Base-by-base conservation (phyloP, 2,113 vertebrate species). In the Mohoua ochrocephala region DNA sequence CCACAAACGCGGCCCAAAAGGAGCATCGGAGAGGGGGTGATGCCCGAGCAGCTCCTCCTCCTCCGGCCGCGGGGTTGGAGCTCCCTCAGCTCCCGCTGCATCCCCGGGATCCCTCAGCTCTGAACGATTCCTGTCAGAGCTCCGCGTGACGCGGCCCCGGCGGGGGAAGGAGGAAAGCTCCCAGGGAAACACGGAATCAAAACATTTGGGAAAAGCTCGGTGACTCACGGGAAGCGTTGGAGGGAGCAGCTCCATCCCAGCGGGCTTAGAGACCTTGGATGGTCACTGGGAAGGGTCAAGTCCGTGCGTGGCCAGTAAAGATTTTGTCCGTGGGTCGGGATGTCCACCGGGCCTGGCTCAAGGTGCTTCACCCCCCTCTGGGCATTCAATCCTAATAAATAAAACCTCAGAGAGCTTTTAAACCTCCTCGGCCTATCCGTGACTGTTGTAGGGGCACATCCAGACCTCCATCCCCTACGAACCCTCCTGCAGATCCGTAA, bases 231-330 rank as follows among this genome's bases (percentile, higher is more conserved):
- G 59, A 39, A 60, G 59, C 45, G 41, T 16, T 14, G 41, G 26
- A n/a, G 28, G 71, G 57, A 75, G 27, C 44, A 14, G 17, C 50
- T 28, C 23, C 11, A 28, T 26, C 45, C 73, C 45, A 10, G 0
- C 2, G 15, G 26, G 8, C 31, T 44, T 2, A 22, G 61, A 53
- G 37, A 42, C 7, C 7, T 7, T 2, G 17, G 17, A 8, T 0
- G 1, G 10, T 9, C 60, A 1, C 0, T 18, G 41, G 21, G 44
- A 56, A 74, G 17, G 54, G n/a, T 28, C 39, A 2, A 0, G n/a
- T 16, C 64, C 9, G 0, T 12, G n/a, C 7, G 6, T 0, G 1
- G 68, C 45, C 45, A 31, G 28, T 11, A 5, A 54, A 9, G 41
- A 4, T 20, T 61, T 27, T 21, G 22, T 7, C 35, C 9, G 20